Evolutionary conservation across 2,797 vertebrate species (phyloP).

Genomic region (Cyclopterus lumpus): DNA sequence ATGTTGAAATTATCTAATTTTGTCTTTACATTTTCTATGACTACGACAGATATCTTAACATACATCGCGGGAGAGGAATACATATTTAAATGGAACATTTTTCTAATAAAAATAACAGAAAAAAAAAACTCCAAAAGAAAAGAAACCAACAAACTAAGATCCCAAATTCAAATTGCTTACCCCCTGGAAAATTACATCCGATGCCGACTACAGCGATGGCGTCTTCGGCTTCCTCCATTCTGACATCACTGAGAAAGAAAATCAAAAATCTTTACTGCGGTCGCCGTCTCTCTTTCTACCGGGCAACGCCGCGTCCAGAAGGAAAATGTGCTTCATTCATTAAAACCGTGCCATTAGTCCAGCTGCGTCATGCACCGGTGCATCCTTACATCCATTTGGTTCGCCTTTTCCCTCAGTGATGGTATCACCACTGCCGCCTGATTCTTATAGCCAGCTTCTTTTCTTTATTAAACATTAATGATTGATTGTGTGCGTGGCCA

Average conservation of each 20-base stretch:
- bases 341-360: conserved; percentile 24
- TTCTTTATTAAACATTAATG: conserved; percentile 76
- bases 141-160: background rate
- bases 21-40: background rate
- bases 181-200: conserved; percentile 90
- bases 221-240: conserved; percentile 77
- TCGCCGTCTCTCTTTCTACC: background rate
- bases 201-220: conserved; percentile 88
- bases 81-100: background rate
- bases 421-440: conserved; percentile 44
- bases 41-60: background rate
- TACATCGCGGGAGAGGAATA: background rate
- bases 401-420: conserved; percentile 36
- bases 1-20: background rate
- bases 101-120: background rate
- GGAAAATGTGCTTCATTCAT: background rate
- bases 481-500: conserved; percentile 62
- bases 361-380: conserved; percentile 25
- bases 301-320: background rate
- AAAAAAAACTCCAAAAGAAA: background rate
- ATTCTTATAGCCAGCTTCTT: conserved; percentile 62
- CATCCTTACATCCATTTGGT: conserved; percentile 41
- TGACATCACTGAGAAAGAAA: conserved; percentile 44
- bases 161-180: conserved; percentile 58
- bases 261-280: conserved; percentile 15